Conservation (phyloP, 2,888 invertebrate species). For the Megalurothrips usitatus region DNA sequence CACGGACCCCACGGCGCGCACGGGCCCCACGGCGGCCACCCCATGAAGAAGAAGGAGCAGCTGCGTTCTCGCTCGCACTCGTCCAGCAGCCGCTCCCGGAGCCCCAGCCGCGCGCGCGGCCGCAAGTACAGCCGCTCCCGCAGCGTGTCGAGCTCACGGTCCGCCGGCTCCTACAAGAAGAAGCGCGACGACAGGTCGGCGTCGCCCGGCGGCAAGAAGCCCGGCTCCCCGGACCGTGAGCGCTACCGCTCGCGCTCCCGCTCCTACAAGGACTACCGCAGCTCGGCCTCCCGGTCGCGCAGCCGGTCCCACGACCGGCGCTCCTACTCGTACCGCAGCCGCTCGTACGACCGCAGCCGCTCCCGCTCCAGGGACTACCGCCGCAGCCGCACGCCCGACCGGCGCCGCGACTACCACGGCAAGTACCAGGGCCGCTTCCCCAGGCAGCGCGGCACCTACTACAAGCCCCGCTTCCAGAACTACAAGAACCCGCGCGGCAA, state of each 20-base stretch:
- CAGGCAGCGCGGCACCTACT: slow-evolving; percentile 70
- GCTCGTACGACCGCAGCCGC: slow-evolving; percentile 48
- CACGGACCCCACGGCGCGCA: no score
- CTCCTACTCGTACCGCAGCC: slow-evolving; percentile 55
- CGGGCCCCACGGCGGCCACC: not conserved
- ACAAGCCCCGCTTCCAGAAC: slow-evolving; percentile 70
- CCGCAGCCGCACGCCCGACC: slow-evolving; percentile 51
- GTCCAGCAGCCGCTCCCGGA: slow-evolving; percentile 60
- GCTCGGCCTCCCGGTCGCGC: slow-evolving; percentile 41
- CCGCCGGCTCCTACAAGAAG: slow-evolving; percentile 41
- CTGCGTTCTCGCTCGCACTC: slow-evolving; percentile 59
- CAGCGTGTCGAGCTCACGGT: slow-evolving; percentile 45
- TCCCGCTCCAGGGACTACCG: slow-evolving; percentile 56
- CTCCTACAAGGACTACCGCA: slow-evolving; percentile 53
- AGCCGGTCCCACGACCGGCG: slow-evolving; percentile 51
- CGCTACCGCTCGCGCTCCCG: slow-evolving; percentile 47
- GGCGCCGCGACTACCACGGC: slow-evolving; percentile 41
- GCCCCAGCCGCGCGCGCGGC: slow-evolving; percentile 44
- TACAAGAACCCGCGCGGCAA: slow-evolving; percentile 52
- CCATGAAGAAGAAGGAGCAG: slow-evolving; percentile 33
- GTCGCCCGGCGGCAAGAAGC: slow-evolving; percentile 38
- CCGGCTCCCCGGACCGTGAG: slow-evolving; percentile 35
- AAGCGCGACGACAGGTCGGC: slow-evolving; percentile 46
- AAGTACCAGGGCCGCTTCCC: slow-evolving; percentile 46
- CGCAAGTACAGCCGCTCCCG: slow-evolving; percentile 46